Evolutionary conservation across 30 jellyfish, hydroid and myxozoan species (phyloP), one percentile per base, ranked within the genome.

Genomic region (Pseudorhiza aurosa): DNA sequence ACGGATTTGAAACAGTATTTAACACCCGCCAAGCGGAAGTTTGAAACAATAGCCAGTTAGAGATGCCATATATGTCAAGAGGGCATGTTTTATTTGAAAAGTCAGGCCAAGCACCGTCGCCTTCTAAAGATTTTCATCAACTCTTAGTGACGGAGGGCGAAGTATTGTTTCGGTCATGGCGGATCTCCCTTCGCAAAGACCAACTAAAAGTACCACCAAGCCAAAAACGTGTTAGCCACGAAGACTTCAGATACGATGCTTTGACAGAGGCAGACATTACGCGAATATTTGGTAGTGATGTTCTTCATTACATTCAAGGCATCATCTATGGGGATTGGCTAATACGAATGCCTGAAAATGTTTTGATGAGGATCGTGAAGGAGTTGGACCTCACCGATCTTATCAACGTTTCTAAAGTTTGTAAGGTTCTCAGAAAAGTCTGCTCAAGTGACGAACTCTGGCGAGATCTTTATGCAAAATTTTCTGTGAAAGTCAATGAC

Each of bases 81-180:
- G 92, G 93, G 8, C 72, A 67, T 25, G 42, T 89, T 37, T 25
- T 81, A n/a, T 83, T 73, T 76, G 97, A 89, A 51, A 89, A 71
- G 57, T 80, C 96, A 32, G 97, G 89, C 53, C 97, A 89, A 69
- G 97, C 97, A 8, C 97, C 97, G 1, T 37, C 97, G 21, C 97
- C 97, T 1, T 89, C 93, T 17, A 89, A 89, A 58, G 97, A 89
- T 77, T 89, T 89, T 49, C 96, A 83, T 77, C 97, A 89, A 67
- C 88, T 89, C 26, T 18, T 89, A 45, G 97, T 89, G 35, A 89
- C 97, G 19, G 95, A 89, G 14, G 60, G 19, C 17, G 85, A 68
- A 35, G 97, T 89, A 25, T 36, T 89, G 49, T 89, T 95, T 95
- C 62, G 97, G 40, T 82, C 95, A 65, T 89, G 97, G 97, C 46